Conservation (phyloP, 2,888 invertebrate species). For the Tachina lurida region DNA sequence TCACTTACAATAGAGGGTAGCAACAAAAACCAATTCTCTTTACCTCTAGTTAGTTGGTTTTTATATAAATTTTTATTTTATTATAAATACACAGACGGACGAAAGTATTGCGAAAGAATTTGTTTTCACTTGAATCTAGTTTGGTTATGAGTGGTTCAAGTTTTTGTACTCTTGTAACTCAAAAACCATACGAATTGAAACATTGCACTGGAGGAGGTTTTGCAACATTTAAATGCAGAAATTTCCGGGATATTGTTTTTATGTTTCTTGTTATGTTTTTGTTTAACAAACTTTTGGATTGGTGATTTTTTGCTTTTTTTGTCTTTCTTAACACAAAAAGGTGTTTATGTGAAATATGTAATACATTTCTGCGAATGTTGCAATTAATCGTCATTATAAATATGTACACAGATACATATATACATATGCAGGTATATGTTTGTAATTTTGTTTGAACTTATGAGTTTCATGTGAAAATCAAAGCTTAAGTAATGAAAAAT, state of each 20-base stretch:
- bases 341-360: constrained; percentile 52
- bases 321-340: constrained; percentile 19
- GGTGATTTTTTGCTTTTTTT: constrained; percentile 29
- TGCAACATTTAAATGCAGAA: constrained; percentile 67
- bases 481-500: background rate
- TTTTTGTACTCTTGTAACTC: constrained; percentile 32
- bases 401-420: too few relatives aligned
- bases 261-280: constrained; percentile 30
- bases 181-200: constrained; percentile 7
- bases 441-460: constrained; percentile 20
- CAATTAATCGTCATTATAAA: too few relatives aligned
- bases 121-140: constrained; percentile 8
- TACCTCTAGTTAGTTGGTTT: constrained; percentile 19
- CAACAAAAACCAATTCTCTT: constrained; percentile 17
- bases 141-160: too few relatives aligned
- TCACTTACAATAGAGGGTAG: constrained; percentile 2
- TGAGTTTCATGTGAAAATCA: constrained; percentile 44
- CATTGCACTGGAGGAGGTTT: constrained; percentile 61
- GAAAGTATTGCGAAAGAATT: constrained; percentile 57
- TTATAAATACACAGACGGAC: constrained; percentile 42
- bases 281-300: constrained; percentile 7
- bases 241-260: constrained; percentile 70
- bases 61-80: constrained; percentile 21
- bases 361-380: constrained; percentile 60
- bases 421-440: too few relatives aligned